These are phyloP conservation scores for Tetheella fluctuosa DNA, from an alignment of 2,888 invertebrate species.

Conservation along the genomic window DNA sequence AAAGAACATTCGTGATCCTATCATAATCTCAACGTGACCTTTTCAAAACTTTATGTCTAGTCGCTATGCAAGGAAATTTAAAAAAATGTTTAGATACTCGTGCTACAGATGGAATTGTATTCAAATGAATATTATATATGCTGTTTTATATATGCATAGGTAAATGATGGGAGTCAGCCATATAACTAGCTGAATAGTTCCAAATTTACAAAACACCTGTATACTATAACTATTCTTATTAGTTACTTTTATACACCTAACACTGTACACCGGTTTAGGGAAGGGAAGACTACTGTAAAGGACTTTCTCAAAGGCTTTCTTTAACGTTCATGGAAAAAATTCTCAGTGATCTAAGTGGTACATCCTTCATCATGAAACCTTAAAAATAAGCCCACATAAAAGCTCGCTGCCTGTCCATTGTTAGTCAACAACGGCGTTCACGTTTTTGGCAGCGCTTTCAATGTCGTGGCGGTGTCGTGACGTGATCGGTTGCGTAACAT, in stretches of 20 bases:
- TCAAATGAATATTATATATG: not conserved
- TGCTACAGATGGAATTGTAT: not conserved
- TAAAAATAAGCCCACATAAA: not conserved
- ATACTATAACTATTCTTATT: too few relatives aligned
- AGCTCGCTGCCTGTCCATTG: not conserved
- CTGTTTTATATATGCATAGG: too few relatives aligned
- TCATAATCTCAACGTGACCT: conserved; percentile 5
- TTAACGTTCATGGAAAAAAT: too few relatives aligned
- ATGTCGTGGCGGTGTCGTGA: conserved; percentile 37
- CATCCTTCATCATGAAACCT: too few relatives aligned
- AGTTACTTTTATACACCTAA: too few relatives aligned
- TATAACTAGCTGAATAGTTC: too few relatives aligned
- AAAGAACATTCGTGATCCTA: conserved; percentile 3
- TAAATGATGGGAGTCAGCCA: too few relatives aligned
- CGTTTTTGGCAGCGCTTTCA: conserved; percentile 48
- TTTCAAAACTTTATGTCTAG: not conserved
- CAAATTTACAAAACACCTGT: too few relatives aligned
- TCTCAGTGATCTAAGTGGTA: not conserved
- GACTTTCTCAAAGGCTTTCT: too few relatives aligned
- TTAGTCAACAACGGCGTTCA: conserved; percentile 11
- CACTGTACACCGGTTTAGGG: too few relatives aligned
- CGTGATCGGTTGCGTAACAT: conserved; percentile 31
- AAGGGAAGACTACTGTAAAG: too few relatives aligned
- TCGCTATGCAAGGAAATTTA: not conserved
- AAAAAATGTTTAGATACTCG: not conserved